A percentile compares a stretch with the other conserved stretches of the same genome.
phyloP scores from a whole-genome alignment of 2,888 invertebrate genomes.

The Julus scanicus region DNA sequence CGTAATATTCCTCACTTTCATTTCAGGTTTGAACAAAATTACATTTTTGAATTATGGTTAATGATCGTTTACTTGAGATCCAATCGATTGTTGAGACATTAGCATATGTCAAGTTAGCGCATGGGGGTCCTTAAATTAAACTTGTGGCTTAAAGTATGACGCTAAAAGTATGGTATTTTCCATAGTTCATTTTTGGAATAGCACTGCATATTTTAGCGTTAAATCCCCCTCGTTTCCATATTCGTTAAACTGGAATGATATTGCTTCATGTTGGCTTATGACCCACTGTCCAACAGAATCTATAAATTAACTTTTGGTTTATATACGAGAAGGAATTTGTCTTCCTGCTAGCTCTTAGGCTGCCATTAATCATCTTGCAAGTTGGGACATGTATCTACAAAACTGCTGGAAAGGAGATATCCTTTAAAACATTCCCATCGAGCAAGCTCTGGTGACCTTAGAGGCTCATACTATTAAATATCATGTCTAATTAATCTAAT shows the following conservation, averaged over 20 bases:
- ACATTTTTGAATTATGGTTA: no score
- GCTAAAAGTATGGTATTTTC: not conserved
- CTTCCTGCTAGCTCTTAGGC: not conserved
- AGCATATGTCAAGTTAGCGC: not conserved
- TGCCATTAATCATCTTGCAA: constrained; percentile 7
- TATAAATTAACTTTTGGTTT: not conserved
- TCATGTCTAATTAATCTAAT: not conserved
- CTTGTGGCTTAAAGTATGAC: not conserved
- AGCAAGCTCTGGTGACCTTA: not conserved
- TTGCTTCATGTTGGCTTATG: not conserved
- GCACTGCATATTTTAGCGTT: not conserved
- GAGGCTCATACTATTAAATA: not conserved
- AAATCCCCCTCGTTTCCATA: not conserved
- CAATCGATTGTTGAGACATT: not conserved
- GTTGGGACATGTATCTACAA: not conserved
- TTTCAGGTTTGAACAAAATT: no score
- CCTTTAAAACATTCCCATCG: not conserved
- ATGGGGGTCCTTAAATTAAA: not conserved
- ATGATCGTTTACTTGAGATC: no score
- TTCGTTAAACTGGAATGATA: not conserved
- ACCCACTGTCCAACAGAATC: not conserved
- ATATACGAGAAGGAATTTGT: constrained; percentile 12
- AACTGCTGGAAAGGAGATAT: not conserved
- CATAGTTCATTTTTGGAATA: not conserved
- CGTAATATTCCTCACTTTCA: no score